Percentiles rank a stretch among this genome's conserved stretches.
Conservation (phyloP, 2,797 vertebrate genomes). For the Glossophaga mutica region DNA sequence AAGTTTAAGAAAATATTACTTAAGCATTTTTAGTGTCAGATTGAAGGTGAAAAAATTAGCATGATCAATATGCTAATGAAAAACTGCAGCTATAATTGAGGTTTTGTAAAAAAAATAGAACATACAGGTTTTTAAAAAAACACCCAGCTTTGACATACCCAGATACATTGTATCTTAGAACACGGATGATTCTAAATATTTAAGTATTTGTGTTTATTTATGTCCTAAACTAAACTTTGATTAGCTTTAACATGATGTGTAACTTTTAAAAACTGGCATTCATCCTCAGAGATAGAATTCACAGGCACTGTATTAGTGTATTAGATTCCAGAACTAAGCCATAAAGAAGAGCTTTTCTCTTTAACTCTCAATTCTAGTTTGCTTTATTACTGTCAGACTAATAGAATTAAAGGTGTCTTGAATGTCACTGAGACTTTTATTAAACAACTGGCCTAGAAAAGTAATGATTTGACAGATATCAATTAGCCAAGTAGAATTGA, state of each 20-base stretch:
- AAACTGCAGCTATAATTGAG: constrained; percentile 15
- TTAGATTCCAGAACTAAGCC: not conserved
- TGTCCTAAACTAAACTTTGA: not conserved
- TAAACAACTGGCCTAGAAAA: not conserved
- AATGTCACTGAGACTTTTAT: not conserved
- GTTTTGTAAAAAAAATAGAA: constrained; percentile 14
- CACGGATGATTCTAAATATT: constrained; percentile 1
- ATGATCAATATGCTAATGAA: not conserved
- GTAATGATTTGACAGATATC: not conserved
- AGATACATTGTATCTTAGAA: constrained; percentile 21
- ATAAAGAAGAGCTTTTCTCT: not conserved
- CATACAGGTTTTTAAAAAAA: not conserved
- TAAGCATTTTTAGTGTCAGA: constrained; percentile 15
- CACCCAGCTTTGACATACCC: not conserved
- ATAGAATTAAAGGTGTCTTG: not conserved
- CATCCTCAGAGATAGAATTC: not conserved
- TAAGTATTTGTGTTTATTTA: not conserved
- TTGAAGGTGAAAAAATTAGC: not conserved
- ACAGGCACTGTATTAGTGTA: not conserved
- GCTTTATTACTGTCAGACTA: not conserved
- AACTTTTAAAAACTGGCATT: not conserved
- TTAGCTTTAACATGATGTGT: not conserved
- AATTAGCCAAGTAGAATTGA: not conserved
- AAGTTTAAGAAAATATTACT: constrained; percentile 37
- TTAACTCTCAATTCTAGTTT: not conserved